Percentiles rank a stretch among this genome's conserved stretches.
Evolutionary conservation across 2,797 vertebrate species (phyloP).

Genomic region (Sebastes reedi): DNA sequence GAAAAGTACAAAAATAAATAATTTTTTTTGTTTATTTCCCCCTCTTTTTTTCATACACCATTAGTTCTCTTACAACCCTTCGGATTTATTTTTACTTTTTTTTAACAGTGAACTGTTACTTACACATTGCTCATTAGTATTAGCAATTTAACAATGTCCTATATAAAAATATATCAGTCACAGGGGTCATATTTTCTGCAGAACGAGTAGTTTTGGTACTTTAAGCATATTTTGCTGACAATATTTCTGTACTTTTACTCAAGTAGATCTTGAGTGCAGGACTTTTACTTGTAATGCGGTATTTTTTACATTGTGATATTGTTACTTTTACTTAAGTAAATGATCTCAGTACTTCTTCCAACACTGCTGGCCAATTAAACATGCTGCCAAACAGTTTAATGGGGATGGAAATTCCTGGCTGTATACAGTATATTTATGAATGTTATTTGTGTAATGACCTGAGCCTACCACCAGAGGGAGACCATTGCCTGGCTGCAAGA

Average conservation of each 20-base stretch:
- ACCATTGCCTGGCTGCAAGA: neutral
- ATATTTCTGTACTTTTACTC: no score
- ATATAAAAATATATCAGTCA: neutral
- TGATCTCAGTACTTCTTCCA: neutral
- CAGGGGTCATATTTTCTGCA: no score
- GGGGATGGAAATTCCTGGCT: neutral
- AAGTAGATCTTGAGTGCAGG: no score
- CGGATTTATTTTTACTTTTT: neutral
- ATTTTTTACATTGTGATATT: neutral
- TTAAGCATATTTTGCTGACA: no score
- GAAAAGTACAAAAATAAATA: no score
- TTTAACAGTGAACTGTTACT: neutral
- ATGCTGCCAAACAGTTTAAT: neutral
- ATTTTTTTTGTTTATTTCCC: neutral
- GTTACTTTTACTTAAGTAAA: neutral
- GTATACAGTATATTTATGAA: neutral
- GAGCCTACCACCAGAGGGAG: conserved; percentile 47
- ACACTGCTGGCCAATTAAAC: neutral
- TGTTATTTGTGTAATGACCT: neutral
- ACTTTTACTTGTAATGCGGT: no score
- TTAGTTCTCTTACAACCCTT: neutral
- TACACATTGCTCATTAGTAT: neutral
- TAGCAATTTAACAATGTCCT: neutral
- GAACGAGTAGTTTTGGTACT: no score
- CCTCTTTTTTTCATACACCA: neutral